Percentiles rank a stretch among this genome's conserved stretches.
Conservation (phyloP, 1,140 invertebrate genomes). For the Drosophila carrolli region DNA sequence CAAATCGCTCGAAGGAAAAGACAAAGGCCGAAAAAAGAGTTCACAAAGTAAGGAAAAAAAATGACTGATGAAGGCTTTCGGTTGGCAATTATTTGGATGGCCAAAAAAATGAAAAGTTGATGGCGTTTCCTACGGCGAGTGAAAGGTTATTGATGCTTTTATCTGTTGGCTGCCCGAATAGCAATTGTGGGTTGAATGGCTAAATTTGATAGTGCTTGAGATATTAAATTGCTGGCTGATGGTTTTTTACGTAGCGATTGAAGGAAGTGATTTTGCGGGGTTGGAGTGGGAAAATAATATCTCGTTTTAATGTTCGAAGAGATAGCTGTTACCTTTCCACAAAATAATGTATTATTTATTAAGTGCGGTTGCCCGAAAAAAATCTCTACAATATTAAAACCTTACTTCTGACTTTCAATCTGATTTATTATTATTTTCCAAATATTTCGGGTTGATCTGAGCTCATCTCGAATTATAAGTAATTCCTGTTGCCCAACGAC, state of each 20-base stretch:
- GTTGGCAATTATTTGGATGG: slow-evolving; percentile 53
- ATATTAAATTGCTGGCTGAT: slow-evolving; percentile 25
- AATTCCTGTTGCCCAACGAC: slow-evolving; percentile 9
- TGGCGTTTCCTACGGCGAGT: slow-evolving; percentile 34
- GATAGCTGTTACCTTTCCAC: not conserved
- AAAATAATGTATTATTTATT: too few species aligned
- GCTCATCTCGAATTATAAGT: slow-evolving; percentile 10
- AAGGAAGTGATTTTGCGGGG: not conserved
- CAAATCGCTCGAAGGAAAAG: slow-evolving; percentile 32
- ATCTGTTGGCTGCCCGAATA: slow-evolving; percentile 22
- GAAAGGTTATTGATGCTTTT: slow-evolving; percentile 53
- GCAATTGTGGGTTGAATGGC: slow-evolving; percentile 37
- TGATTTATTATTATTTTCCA: not conserved
- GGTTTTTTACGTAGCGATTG: slow-evolving; percentile 6
- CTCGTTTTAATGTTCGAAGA: not conserved
- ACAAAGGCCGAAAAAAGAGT: slow-evolving; percentile 35
- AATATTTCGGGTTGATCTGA: not conserved
- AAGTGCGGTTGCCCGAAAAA: too few species aligned
- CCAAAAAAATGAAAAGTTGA: slow-evolving; percentile 43
- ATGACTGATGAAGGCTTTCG: slow-evolving; percentile 42
- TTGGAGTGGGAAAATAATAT: not conserved
- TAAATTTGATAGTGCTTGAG: slow-evolving; percentile 42
- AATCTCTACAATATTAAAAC: too few species aligned
- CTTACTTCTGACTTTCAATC: not conserved
- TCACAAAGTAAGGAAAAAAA: slow-evolving; percentile 18